phyloP scores from a whole-genome alignment of 2,113 vertebrate species.

The Seriola aureovittata region DNA sequence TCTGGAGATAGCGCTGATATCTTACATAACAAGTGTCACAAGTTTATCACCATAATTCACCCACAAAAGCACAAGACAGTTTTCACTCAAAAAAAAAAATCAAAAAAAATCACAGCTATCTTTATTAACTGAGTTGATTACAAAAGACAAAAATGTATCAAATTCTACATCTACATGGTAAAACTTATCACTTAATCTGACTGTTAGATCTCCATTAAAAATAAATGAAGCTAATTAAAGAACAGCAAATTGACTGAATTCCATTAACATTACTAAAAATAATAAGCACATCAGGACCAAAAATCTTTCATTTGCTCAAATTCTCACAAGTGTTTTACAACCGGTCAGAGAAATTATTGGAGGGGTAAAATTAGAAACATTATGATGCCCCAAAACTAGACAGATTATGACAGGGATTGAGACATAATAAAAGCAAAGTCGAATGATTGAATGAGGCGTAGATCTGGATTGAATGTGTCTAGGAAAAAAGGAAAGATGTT shows the following conservation, averaged over 20 bases:
- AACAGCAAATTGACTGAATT: background rate
- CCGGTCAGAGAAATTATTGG: background rate
- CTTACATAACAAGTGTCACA: background rate
- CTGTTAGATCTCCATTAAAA: slow-evolving; percentile 5
- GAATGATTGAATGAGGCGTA: background rate
- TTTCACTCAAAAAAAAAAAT: slow-evolving; percentile 3
- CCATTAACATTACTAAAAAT: slow-evolving; percentile 7
- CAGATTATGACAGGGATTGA: background rate
- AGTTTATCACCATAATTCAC: background rate
- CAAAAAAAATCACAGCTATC: background rate
- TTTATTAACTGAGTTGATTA: slow-evolving; percentile 39
- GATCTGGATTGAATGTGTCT: background rate
- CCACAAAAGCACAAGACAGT: slow-evolving; percentile 16
- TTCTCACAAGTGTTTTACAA: background rate
- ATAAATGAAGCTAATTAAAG: slow-evolving; percentile 5
- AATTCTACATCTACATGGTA: slow-evolving; percentile 4
- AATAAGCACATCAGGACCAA: slow-evolving; percentile 23
- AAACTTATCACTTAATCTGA: slow-evolving; percentile 18
- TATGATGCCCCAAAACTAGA: slow-evolving; percentile 9
- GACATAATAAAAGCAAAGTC: background rate
- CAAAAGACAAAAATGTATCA: slow-evolving; percentile 25
- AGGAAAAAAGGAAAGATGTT: background rate
- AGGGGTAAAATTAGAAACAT: background rate
- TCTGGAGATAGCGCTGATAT: background rate
- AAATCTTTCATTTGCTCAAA: background rate